These are phyloP conservation scores for Diaphora mendica DNA, from an alignment of 2,888 invertebrate species.

Conservation along the genomic window DNA sequence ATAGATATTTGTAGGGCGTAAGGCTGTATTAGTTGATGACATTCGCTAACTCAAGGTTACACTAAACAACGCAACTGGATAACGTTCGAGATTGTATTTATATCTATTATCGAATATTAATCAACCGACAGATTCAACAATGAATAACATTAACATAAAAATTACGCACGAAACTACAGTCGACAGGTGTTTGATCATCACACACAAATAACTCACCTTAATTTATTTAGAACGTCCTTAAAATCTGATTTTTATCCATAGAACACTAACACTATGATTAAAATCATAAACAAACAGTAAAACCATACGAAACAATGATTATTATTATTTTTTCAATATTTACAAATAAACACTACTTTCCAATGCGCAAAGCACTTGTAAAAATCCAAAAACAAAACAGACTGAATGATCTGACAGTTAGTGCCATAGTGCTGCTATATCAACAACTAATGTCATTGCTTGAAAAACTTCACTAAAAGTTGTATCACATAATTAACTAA, in stretches of 20 bases:
- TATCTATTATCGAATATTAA: conserved; percentile 49
- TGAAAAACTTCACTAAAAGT: not conserved
- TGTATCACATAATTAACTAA: not conserved
- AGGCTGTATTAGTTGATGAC: conserved; percentile 69
- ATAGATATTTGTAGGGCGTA: conserved; percentile 51
- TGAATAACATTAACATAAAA: conserved; percentile 49
- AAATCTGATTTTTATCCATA: conserved; percentile 60
- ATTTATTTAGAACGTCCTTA: conserved; percentile 52
- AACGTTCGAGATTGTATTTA: conserved; percentile 38
- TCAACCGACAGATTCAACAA: conserved; percentile 45
- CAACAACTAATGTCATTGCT: not conserved
- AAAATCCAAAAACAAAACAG: conserved; percentile 65
- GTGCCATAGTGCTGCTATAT: conserved; percentile 30
- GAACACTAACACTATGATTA: conserved; percentile 64
- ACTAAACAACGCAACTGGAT: conserved; percentile 57
- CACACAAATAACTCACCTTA: conserved; percentile 63
- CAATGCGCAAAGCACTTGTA: conserved; percentile 66
- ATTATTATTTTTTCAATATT: conserved; percentile 78
- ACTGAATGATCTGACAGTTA: conserved; percentile 36
- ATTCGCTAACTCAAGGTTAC: conserved; percentile 70
- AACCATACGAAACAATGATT: conserved; percentile 56
- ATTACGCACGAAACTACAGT: conserved; percentile 46
- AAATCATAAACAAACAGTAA: conserved; percentile 47
- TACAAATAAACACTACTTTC: conserved; percentile 80
- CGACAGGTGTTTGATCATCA: conserved; percentile 54